Base-by-base conservation (phyloP, 2,797 vertebrate genomes). In the Novumbra hubbsi region DNA sequence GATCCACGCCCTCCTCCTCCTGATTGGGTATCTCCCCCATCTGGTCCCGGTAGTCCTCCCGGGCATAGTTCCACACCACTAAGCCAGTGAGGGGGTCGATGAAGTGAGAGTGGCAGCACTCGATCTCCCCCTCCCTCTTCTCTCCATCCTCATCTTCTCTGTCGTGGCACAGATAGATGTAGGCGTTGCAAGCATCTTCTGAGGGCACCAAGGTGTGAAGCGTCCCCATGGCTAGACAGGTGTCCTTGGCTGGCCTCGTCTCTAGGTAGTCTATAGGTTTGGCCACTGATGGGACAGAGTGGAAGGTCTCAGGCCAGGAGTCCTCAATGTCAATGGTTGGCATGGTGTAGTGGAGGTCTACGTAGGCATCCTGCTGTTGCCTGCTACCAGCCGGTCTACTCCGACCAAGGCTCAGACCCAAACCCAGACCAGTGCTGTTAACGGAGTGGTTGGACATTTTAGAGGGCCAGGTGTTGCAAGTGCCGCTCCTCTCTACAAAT, bases 401-500 rank as follows among this genome's bases (percentile, higher is more conserved):
- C 9, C n/a, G n/a, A n/a, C 55, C n/a, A 15, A 19, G 64, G 30
- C 30, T 45, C 11, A 45, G 41, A 45, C 41, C 41, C 41, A 45
- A 45, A 12, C 32, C 48, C 80, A 81, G 32, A 0, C 90, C 93
- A 83, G 93, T 93, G 85, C 95, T 95, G 77, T 93, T 94, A 77
- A 90, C 81, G 0, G 92, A 93, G 73, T 92, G 89, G 73, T 96
- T 96, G 14, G 95, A 93, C 45, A 92, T 89, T 71, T 96, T 96
- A 15, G 95, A 93, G 52, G 93, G 89, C 96, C 97, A 98, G 11
- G 93, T 93, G 70, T 91, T 92, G 62, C 83, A 91, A 52, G 68
- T 92, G 60, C 83, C 91, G 62, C 16, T 30, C 75, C 91, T 90
- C 81, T 94, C 93, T 0, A 90, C 57, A 81, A 94, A 94, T 0